phyloP scores from a whole-genome alignment of 2,113 vertebrate species.

The Apodemus speciosus region DNA sequence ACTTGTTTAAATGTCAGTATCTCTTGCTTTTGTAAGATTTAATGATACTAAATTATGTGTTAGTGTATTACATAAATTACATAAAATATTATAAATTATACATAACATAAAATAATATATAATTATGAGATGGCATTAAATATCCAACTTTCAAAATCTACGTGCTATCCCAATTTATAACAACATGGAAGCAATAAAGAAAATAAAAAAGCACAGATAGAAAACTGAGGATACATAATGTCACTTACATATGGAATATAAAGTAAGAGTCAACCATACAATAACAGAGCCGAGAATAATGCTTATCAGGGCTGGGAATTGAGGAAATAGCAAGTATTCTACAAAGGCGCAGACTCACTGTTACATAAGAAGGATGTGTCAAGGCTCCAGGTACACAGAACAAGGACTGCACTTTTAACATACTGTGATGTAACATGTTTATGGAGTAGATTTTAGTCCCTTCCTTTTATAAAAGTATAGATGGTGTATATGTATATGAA shows the following conservation, averaged over 20 bases:
- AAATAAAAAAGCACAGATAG: not conserved
- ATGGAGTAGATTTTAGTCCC: not conserved
- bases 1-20: not conserved
- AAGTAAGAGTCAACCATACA: not conserved
- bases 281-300: not conserved
- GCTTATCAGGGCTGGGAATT: not conserved
- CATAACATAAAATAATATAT: not conserved
- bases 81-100: not conserved
- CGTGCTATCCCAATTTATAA: not conserved
- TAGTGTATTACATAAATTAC: not conserved
- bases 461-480: not conserved
- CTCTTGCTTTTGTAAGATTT: not conserved
- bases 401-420: not conserved
- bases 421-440: not conserved
- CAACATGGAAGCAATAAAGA: not conserved
- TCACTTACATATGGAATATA: not conserved
- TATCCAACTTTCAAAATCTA: not conserved
- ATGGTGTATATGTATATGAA: not conserved
- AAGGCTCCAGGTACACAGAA: not conserved
- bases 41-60: not conserved
- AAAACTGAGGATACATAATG: not conserved
- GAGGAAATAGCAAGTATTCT: not conserved
- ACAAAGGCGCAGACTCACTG: not conserved
- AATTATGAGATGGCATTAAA: not conserved
- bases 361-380: not conserved